Percentiles rank a stretch among this genome's conserved stretches.
phyloP scores from a whole-genome alignment of 2,113 vertebrate genomes.

The Bubo bubo region DNA sequence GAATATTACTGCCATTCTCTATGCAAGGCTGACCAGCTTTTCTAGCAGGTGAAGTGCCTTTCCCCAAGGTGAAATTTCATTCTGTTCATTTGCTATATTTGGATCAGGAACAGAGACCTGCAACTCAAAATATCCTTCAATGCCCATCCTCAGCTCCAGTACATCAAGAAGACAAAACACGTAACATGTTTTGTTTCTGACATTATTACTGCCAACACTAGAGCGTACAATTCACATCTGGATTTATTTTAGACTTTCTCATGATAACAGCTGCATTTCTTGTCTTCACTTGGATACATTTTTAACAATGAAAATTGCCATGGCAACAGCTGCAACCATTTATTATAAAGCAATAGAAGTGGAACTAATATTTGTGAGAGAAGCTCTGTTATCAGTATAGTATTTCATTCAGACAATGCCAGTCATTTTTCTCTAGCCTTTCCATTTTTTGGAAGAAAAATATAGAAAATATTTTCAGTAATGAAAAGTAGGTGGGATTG shows the following conservation, averaged over 20 bases:
- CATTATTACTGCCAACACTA: background rate
- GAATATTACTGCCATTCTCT: background rate
- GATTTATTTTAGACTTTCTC: constrained; percentile 56
- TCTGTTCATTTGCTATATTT: background rate
- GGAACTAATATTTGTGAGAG: constrained; percentile 68
- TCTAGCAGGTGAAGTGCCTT: background rate
- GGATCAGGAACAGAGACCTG: background rate
- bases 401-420: constrained; percentile 28
- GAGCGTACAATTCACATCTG: constrained; percentile 47
- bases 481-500: constrained; percentile 34
- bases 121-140: background rate
- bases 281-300: constrained; percentile 63
- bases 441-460: constrained; percentile 18
- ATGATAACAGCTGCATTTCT: constrained; percentile 68
- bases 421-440: background rate
- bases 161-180: background rate
- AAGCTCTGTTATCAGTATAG: constrained; percentile 43
- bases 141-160: background rate
- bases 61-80: background rate
- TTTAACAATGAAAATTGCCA: constrained; percentile 73
- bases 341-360: constrained; percentile 67
- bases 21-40: constrained; percentile 2
- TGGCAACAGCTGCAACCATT: constrained; percentile 75
- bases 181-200: background rate
- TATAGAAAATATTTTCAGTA: constrained; percentile 28